Evolutionary conservation across 2,113 vertebrate species (phyloP).

Genomic region (Tiliqua scincoides): DNA sequence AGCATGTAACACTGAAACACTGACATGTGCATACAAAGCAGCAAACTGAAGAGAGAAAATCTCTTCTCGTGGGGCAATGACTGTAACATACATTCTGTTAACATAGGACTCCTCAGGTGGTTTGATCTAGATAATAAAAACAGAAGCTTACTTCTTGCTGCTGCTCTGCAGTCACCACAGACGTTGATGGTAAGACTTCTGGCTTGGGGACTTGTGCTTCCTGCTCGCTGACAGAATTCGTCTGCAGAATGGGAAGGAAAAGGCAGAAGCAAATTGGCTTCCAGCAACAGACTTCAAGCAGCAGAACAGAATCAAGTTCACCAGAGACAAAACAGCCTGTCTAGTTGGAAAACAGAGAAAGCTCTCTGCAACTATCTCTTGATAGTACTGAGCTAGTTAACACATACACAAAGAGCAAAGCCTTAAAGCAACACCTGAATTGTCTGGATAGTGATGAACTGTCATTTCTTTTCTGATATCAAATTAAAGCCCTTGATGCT

Average conservation of each 20-base stretch:
- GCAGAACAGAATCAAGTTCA: neutral
- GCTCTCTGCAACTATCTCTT: no score
- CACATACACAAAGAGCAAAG: slow-evolving; percentile 20
- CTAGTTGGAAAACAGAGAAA: neutral
- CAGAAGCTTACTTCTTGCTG: slow-evolving; percentile 80
- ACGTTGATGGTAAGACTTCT: slow-evolving; percentile 77
- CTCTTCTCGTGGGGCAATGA: slow-evolving; percentile 12
- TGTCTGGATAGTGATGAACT: slow-evolving; percentile 5
- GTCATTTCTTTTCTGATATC: slow-evolving; percentile 23
- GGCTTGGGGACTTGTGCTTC: slow-evolving; percentile 80
- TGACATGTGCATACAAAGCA: slow-evolving; percentile 31
- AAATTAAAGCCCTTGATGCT: neutral
- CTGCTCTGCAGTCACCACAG: slow-evolving; percentile 75
- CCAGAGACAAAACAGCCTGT: neutral
- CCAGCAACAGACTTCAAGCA: neutral
- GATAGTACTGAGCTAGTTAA: neutral
- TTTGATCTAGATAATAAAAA: neutral
- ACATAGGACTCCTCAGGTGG: slow-evolving; percentile 2
- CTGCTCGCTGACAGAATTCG: slow-evolving; percentile 82
- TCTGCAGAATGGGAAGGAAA: slow-evolving; percentile 70
- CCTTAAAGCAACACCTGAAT: slow-evolving; percentile 32
- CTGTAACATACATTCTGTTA: neutral
- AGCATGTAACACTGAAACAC: slow-evolving; percentile 38
- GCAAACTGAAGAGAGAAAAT: neutral
- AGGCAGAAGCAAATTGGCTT: slow-evolving; percentile 34